phyloP scores from a whole-genome alignment of 2,888 invertebrate genomes.

The Tetrapedia diversipes region DNA sequence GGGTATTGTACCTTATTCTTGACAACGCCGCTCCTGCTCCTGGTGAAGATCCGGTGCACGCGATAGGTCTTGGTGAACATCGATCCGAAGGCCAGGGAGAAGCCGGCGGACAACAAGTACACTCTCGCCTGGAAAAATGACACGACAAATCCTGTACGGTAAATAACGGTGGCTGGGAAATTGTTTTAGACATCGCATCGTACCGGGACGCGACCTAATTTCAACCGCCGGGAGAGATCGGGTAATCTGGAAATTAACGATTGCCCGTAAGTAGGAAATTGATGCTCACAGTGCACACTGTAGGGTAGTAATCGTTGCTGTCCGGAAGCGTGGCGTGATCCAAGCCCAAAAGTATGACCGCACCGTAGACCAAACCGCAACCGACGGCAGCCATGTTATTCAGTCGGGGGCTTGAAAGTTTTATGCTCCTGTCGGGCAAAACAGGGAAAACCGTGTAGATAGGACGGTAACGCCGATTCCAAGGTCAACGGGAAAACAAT shows the following conservation, averaged over 20 bases:
- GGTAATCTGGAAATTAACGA: conserved; percentile 10
- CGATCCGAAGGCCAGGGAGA: conserved; percentile 95
- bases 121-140: conserved; percentile 89
- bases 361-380: conserved; percentile 94
- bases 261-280: background rate
- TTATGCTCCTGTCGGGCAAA: conserved; percentile 88
- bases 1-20: conserved; percentile 91
- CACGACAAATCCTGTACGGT: background rate
- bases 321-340: conserved; percentile 91
- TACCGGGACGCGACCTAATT: background rate
- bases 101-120: conserved; percentile 94
- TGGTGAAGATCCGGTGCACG: conserved; percentile 95
- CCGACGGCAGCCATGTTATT: conserved; percentile 96
- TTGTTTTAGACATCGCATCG: background rate
- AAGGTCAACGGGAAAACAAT: no score
- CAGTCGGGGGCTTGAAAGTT: conserved; percentile 94
- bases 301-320: conserved; percentile 88
- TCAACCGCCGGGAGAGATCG: no score
- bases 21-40: conserved; percentile 91
- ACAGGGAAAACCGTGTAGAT: no score
- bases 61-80: conserved; percentile 98
- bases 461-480: no score
- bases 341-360: conserved; percentile 93
- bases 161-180: background rate
- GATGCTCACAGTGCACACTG: conserved; percentile 92